Base-by-base conservation (phyloP, 2,888 invertebrate species). In the Alviniconcha strummeri region DNA sequence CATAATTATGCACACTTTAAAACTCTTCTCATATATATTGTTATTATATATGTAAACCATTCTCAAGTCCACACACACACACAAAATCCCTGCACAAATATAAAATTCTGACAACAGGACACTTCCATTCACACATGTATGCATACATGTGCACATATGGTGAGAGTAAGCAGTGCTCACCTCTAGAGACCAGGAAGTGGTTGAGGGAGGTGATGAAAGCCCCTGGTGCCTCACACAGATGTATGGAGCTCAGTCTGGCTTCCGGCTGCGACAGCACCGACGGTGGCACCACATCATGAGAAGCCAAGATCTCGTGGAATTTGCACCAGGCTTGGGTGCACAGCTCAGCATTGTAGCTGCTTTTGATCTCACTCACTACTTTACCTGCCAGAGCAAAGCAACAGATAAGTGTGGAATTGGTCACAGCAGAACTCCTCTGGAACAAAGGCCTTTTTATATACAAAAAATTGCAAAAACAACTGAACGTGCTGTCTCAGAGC, bases 211-310 rank as follows among this genome's bases (percentile, higher is more conserved):
- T 95, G 72, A 99, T 95, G 92, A 99, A 99, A 1, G 98, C 98
- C 0, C 99, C 99, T 0, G 99, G 99, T 0, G 98, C 98, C 94
- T 99, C 99, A 94, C 99, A 99, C n/a, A 99, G 94, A 94, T 99
- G 99, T 8, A 99, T 93, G 0, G 96, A 90, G 69, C 89, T 89
- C 17, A 92, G 88, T 15, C 55, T 36, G 11, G 19, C 71, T 75
- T 96, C 84, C 95, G 95, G 80, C 96, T 94, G 86, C 93, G 5
- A 17, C 71, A 52, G 19, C 52, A 77, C 69, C 6, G 56, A 6
- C 15, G 83, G 78, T 11, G 90, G 86, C 55, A 94, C 83, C 5
- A 90, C 75, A 5, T 90, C 86, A 87, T 92, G 94, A 9, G 85
- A 88, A 4, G 88, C 89, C 7, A 94, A 88, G 71, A 95, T 94